Percentiles rank a stretch among this genome's conserved stretches.
Evolutionary conservation across 2,113 vertebrate genomes (phyloP).

Genomic region (Chionis minor): DNA sequence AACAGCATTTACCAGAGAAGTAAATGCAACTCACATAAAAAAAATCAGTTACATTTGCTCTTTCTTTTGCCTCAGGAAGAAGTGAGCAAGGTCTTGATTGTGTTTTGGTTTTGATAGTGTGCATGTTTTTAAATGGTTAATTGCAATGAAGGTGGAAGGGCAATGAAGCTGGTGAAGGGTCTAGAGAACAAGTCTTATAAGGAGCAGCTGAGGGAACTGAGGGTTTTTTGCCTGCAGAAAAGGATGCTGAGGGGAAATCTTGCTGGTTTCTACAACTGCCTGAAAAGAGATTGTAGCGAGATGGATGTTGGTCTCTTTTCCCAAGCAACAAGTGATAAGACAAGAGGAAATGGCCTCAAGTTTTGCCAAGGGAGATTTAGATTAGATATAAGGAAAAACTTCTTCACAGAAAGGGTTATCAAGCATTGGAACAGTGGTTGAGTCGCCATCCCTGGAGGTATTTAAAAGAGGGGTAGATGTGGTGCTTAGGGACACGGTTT

Average conservation of each 20-base stretch:
- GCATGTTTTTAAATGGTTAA: background rate
- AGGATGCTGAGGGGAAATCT: background rate
- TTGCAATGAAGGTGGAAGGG: background rate
- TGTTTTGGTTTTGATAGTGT: background rate
- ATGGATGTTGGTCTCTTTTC: no score
- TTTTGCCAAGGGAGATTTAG: background rate
- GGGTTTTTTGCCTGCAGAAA: background rate
- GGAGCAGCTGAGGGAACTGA: background rate
- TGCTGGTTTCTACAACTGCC: background rate
- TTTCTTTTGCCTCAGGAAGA: background rate
- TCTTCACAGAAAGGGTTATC: background rate
- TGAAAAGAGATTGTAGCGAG: background rate
- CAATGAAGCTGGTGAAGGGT: background rate
- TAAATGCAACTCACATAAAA: background rate
- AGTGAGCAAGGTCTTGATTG: background rate
- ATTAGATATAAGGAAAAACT: background rate
- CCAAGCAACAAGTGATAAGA: background rate
- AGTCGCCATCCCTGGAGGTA: background rate
- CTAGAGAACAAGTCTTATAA: background rate
- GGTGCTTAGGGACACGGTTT: background rate
- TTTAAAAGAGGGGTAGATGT: background rate
- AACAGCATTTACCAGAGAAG: background rate
- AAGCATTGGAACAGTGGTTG: background rate
- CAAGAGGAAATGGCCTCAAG: background rate
- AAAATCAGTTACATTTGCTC: background rate